These are phyloP conservation scores for Kryphioiulus occultus DNA, from an alignment of 2,888 invertebrate genomes.

Conservation along the genomic window DNA sequence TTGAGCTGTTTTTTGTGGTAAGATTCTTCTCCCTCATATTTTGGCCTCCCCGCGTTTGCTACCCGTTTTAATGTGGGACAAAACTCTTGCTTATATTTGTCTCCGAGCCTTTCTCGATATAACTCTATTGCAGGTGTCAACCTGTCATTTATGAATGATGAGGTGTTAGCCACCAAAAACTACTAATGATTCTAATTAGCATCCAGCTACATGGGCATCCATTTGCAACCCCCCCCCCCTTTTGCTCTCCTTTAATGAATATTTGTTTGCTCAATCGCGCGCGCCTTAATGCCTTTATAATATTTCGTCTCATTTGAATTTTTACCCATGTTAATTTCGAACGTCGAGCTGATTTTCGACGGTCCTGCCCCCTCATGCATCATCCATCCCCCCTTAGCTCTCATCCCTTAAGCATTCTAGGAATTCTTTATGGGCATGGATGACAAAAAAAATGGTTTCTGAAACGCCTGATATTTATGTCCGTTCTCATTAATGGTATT, in stretches of 20 bases:
- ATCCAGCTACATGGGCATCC: neutral
- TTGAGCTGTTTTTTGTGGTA: too few species aligned
- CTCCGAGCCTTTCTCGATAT: conserved; percentile 14
- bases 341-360: neutral
- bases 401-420: neutral
- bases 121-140: conserved; percentile 45
- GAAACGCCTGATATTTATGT: neutral
- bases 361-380: conserved; percentile 13
- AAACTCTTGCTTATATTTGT: neutral
- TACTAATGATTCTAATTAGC: conserved; percentile 49
- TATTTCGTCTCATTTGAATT: conserved; percentile 32
- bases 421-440: neutral
- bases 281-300: conserved; percentile 16
- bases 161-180: conserved; percentile 47
- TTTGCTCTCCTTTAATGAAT: conserved; percentile 8
- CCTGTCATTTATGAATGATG: conserved; percentile 48
- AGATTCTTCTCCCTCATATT: too few species aligned
- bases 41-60: too few species aligned
- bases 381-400: neutral
- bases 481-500: neutral
- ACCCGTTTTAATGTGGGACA: too few species aligned
- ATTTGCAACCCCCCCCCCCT: neutral
- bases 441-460: neutral
- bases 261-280: conserved; percentile 26
- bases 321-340: neutral